A percentile compares a stretch with the other conserved stretches of the same genome.
Evolutionary conservation across 2,797 vertebrate genomes (phyloP).

Genomic region (Numenius phaeopus): DNA sequence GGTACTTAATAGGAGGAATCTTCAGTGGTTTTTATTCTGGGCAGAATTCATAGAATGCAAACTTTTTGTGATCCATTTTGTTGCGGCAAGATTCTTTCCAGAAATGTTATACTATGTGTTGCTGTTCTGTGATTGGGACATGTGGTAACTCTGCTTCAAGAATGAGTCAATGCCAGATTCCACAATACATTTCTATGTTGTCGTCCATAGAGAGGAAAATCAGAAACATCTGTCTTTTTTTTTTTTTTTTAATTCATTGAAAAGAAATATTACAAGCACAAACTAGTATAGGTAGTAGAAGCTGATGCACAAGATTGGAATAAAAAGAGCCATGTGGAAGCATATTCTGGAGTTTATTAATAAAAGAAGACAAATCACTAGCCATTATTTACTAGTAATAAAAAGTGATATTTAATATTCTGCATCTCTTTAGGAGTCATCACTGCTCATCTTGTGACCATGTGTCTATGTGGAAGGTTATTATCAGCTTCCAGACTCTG

Average conservation of each 20-base stretch:
- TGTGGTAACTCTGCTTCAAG: conserved; percentile 38
- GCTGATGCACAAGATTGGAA: not conserved
- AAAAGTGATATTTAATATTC: not conserved
- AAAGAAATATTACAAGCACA: conserved; percentile 52
- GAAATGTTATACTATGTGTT: conserved; percentile 41
- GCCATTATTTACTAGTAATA: conserved; percentile 23
- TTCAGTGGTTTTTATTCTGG: not conserved
- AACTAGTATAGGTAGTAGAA: conserved; percentile 4
- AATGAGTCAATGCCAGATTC: conserved; percentile 54
- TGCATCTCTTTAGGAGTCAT: not conserved
- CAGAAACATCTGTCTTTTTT: conserved; percentile 65
- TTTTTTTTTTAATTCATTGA: not conserved
- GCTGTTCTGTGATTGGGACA: conserved; percentile 40
- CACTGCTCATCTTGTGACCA: conserved; percentile 5
- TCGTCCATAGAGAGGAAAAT: conserved; percentile 54
- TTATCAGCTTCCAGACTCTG: not conserved
- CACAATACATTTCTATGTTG: conserved; percentile 36
- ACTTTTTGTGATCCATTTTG: conserved; percentile 43
- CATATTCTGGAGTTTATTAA: not conserved
- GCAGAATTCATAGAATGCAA: conserved; percentile 22
- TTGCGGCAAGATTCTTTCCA: conserved; percentile 25
- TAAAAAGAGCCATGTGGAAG: not conserved
- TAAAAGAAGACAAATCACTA: conserved; percentile 38
- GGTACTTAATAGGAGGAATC: not conserved
- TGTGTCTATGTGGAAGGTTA: not conserved